Evolutionary conservation across 2,888 invertebrate species (phyloP).

Genomic region (Nephrotoma flavescens): DNA sequence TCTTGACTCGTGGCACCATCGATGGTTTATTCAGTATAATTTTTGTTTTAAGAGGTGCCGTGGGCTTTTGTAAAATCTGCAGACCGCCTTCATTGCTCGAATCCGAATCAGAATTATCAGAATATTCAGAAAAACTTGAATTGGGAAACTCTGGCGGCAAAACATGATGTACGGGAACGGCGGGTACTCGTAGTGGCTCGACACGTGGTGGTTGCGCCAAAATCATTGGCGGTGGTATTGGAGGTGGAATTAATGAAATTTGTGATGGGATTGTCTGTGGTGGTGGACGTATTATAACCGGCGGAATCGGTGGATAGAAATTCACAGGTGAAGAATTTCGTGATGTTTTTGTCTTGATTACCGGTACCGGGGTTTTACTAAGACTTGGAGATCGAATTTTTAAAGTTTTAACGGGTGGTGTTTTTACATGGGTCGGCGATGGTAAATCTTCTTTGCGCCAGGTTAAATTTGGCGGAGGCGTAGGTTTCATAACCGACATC

Average conservation of each 20-base stretch:
- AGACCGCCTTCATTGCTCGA: constrained; percentile 6
- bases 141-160: constrained; percentile 9
- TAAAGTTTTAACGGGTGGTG: constrained; percentile 14
- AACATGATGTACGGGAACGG: constrained; percentile 15
- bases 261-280: constrained; percentile 20
- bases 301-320: constrained; percentile 34
- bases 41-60: constrained; percentile 7
- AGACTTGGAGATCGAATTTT: constrained; percentile 10
- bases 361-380: background rate
- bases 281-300: constrained; percentile 24
- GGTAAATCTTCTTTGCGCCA: constrained; percentile 61
- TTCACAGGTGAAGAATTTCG: constrained; percentile 12
- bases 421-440: constrained; percentile 28
- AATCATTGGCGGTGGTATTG: constrained; percentile 14
- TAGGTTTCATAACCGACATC: constrained; percentile 32
- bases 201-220: constrained; percentile 12
- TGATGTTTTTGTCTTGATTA: constrained; percentile 8
- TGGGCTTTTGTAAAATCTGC: constrained; percentile 6
- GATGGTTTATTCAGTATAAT: constrained; percentile 10
- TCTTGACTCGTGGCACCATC: constrained; percentile 13
- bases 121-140: constrained; percentile 9
- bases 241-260: constrained; percentile 7
- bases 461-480: constrained; percentile 47
- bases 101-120: constrained; percentile 29
- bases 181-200: constrained; percentile 17